A percentile compares a stretch with the other conserved stretches of the same genome.
Conservation (phyloP, 2,113 vertebrate species). For the Oncorhynchus masou region DNA sequence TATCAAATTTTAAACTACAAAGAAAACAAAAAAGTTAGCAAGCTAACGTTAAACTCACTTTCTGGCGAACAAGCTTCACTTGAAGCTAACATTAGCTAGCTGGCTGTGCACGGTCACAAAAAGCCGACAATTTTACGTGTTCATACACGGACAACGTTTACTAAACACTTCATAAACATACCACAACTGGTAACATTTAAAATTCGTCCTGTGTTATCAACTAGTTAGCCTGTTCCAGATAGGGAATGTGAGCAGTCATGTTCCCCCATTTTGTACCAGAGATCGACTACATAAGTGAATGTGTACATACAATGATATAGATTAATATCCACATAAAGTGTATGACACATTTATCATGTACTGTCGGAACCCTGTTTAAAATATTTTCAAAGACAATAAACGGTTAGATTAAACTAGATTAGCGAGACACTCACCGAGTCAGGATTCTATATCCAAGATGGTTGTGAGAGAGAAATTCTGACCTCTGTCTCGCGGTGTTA, state of each 20-base stretch:
- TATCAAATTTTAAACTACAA: too few relatives aligned
- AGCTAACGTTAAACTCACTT: too few relatives aligned
- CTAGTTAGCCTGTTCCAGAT: not conserved
- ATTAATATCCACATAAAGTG: not conserved
- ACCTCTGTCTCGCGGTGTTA: slow-evolving; percentile 48
- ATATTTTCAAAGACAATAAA: slow-evolving; percentile 46
- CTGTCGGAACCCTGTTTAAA: fast-evolving
- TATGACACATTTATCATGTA: not conserved
- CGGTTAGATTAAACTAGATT: slow-evolving; percentile 68
- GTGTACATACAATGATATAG: fast-evolving
- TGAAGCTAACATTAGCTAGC: too few relatives aligned
- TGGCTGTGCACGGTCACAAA: too few relatives aligned
- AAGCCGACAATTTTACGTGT: too few relatives aligned
- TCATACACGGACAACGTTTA: too few relatives aligned
- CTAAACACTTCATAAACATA: too few relatives aligned
- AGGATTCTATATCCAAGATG: slow-evolving; percentile 80
- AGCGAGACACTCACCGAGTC: slow-evolving; percentile 70
- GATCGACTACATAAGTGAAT: slow-evolving; percentile 3
- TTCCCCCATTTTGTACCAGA: slow-evolving; percentile 70
- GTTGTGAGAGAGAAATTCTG: slow-evolving; percentile 80
- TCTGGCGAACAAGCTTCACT: too few relatives aligned
- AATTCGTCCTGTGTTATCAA: too few relatives aligned
- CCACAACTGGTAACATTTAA: too few relatives aligned
- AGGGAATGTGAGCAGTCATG: slow-evolving; percentile 5
- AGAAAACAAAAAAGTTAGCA: too few relatives aligned